phyloP scores from a whole-genome alignment of 2,113 vertebrate species.

The Chaetodon auriga region DNA sequence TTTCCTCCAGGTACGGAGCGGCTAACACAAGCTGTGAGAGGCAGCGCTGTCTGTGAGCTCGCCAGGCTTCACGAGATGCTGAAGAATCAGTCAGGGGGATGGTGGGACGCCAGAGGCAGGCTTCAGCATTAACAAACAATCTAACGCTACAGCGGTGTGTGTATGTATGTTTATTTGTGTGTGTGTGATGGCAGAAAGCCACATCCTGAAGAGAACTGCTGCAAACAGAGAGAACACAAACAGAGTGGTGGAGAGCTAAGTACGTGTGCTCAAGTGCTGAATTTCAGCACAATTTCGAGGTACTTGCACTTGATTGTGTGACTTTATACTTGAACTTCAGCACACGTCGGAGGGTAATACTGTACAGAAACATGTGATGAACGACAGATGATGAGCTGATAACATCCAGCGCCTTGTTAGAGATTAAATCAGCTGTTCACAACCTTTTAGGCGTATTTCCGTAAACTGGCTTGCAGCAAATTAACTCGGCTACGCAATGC shows the following conservation, averaged over 20 bases:
- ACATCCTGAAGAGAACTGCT: background rate
- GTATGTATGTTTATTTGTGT: background rate
- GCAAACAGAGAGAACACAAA: background rate
- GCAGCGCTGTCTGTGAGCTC: slow-evolving; percentile 17
- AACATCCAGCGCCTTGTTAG: background rate
- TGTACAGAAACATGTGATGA: background rate
- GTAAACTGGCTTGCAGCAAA: no score
- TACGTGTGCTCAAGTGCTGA: background rate
- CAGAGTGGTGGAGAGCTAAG: background rate
- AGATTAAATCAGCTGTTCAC: background rate
- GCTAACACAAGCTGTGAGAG: slow-evolving; percentile 48
- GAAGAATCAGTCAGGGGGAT: slow-evolving; percentile 1
- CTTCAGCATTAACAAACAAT: slow-evolving; percentile 15
- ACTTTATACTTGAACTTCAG: background rate
- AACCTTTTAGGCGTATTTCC: background rate
- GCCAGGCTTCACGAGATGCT: slow-evolving; percentile 8
- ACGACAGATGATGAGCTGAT: background rate
- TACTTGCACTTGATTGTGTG: background rate
- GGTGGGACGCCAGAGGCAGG: slow-evolving; percentile 20
- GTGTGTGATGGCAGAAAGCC: background rate
- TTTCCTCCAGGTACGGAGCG: slow-evolving; percentile 50
- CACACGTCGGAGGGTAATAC: background rate
- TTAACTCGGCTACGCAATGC: no score
- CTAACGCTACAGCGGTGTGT: background rate
- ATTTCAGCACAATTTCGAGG: background rate